phyloP scores from a whole-genome alignment of 2,888 invertebrate species.

The Drosophila imparisetae region DNA sequence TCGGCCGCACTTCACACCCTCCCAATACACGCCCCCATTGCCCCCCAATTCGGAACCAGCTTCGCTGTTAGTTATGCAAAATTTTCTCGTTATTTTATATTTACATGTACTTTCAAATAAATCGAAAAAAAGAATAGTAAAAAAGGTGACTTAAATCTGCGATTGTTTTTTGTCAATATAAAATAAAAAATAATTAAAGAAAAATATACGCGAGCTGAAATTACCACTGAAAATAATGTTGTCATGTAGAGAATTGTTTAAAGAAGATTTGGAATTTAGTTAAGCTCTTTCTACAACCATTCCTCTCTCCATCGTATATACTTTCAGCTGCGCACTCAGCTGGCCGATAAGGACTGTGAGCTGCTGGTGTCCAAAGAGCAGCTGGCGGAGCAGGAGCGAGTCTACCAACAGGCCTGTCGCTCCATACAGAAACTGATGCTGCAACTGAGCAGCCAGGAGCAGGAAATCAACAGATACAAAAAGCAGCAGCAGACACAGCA shows the following conservation, averaged over 20 bases:
- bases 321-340: constrained; percentile 68
- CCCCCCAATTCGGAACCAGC: constrained; percentile 9
- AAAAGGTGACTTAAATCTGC: neutral
- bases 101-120: constrained; percentile 25
- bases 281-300: neutral
- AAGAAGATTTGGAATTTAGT: neutral
- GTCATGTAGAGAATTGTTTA: neutral
- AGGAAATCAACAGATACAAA: constrained; percentile 79
- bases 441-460: constrained; percentile 77
- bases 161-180: constrained; percentile 1
- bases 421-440: constrained; percentile 82
- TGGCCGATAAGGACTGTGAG: constrained; percentile 82
- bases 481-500: constrained; percentile 59
- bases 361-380: constrained; percentile 81
- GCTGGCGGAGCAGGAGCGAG: constrained; percentile 73
- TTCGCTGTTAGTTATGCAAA: constrained; percentile 40
- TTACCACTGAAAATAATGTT: neutral
- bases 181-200: neutral
- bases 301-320: constrained; percentile 1
- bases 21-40: neutral
- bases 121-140: constrained; percentile 3
- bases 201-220: neutral
- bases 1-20: neutral
- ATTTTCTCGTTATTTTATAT: constrained; percentile 44
- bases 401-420: constrained; percentile 82